Percentiles rank a stretch among this genome's conserved stretches.
Evolutionary conservation across 2,113 vertebrate genomes (phyloP).

Genomic region (Phaethon lepturus): DNA sequence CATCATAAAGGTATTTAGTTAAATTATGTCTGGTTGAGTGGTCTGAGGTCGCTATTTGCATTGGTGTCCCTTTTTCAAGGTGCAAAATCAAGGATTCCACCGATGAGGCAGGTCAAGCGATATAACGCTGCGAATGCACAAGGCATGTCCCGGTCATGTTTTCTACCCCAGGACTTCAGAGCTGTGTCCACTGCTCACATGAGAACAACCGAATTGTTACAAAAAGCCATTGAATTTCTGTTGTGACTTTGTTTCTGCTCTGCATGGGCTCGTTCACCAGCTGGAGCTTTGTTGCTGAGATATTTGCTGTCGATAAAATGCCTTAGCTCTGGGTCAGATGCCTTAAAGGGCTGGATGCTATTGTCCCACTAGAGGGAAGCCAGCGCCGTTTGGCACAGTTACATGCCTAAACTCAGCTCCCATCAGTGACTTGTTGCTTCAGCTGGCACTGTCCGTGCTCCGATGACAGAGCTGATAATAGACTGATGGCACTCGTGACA

Average conservation of each 20-base stretch:
- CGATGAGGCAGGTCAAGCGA: background rate
- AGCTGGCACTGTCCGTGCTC: background rate
- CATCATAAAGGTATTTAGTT: background rate
- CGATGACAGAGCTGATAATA: background rate
- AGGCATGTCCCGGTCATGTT: background rate
- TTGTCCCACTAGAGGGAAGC: background rate
- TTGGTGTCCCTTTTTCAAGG: background rate
- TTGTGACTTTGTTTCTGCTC: background rate
- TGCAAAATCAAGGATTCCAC: background rate
- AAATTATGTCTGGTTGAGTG: background rate
- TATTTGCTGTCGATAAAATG: background rate
- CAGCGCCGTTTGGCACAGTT: background rate
- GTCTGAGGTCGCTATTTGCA: background rate
- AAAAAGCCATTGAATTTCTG: background rate
- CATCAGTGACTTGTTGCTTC: background rate
- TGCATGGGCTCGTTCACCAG: background rate
- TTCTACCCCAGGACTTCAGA: background rate
- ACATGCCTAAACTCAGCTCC: background rate
- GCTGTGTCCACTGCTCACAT: background rate
- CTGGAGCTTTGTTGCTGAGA: background rate
- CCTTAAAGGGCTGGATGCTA: background rate
- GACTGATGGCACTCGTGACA: background rate
- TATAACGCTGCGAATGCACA: fast-evolving
- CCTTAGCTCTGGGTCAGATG: background rate
- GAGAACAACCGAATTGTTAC: background rate